These are phyloP conservation scores for Motacilla tschutschensis DNA, from an alignment of 2,113 vertebrate species.

Conservation along the genomic window DNA sequence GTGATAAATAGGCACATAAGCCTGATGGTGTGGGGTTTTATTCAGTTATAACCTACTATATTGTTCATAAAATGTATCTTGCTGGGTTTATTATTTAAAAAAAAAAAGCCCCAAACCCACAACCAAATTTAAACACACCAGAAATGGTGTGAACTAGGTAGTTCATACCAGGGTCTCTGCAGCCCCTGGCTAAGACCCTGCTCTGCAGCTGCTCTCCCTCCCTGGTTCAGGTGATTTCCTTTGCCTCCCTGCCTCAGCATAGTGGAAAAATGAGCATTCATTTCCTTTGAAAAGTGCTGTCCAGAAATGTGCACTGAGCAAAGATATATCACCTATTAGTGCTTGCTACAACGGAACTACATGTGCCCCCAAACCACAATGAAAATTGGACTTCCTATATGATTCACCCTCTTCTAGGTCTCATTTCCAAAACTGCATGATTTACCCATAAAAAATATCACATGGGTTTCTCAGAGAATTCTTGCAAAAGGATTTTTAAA, in stretches of 20 bases:
- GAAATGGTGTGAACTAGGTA: neutral
- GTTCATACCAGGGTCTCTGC: neutral
- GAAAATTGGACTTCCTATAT: neutral
- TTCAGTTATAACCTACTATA: neutral
- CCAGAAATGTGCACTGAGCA: neutral
- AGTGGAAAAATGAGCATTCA: neutral
- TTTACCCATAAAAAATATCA: neutral
- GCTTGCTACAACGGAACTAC: neutral
- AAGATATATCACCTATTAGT: neutral
- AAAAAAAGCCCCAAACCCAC: neutral
- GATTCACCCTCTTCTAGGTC: neutral
- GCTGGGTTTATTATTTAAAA: neutral
- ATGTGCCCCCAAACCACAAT: neutral
- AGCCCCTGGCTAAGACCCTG: neutral
- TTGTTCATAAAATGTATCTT: neutral
- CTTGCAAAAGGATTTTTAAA: neutral
- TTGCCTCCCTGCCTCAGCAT: neutral
- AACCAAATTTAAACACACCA: neutral
- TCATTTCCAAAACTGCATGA: neutral
- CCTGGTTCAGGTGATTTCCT: neutral
- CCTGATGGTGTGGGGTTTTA: accelerated
- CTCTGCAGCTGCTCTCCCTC: neutral
- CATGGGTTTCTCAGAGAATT: neutral
- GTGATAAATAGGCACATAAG: neutral
- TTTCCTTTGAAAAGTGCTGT: neutral